Percentiles rank a stretch among this genome's conserved stretches.
Evolutionary conservation across 2,888 invertebrate genomes (phyloP).

Genomic region (Pycnomerus fuliginosus): DNA sequence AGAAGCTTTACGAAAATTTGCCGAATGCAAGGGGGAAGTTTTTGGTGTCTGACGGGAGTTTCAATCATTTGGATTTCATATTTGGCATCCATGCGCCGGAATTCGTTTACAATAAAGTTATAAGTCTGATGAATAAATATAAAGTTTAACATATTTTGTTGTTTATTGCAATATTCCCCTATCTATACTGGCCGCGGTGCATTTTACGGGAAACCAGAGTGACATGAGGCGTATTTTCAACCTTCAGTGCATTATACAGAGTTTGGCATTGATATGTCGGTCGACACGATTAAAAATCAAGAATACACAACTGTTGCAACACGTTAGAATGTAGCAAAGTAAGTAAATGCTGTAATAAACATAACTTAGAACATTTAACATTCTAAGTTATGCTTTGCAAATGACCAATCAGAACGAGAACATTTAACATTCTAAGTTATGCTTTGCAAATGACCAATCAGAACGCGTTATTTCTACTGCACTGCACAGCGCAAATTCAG

Average conservation of each 20-base stretch:
- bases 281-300: no score
- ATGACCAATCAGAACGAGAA: no score
- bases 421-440: no score
- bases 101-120: constrained; percentile 32
- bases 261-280: not conserved
- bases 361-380: no score
- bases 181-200: not conserved
- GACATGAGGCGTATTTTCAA: not conserved
- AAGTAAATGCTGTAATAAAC: no score
- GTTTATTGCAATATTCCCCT: not conserved
- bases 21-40: constrained; percentile 54
- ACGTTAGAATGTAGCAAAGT: no score
- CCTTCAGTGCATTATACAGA: not conserved
- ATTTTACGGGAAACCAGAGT: no score
- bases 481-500: no score
- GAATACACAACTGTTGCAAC: no score
- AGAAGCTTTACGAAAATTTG: constrained; percentile 50
- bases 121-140: constrained; percentile 25
- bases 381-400: no score
- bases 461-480: no score
- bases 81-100: constrained; percentile 54
- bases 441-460: no score
- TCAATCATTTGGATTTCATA: constrained; percentile 62
- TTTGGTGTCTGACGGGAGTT: constrained; percentile 53
- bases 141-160: constrained; percentile 11